phyloP scores from a whole-genome alignment of 2,888 invertebrate species.

The Amphiduros pacificus region DNA sequence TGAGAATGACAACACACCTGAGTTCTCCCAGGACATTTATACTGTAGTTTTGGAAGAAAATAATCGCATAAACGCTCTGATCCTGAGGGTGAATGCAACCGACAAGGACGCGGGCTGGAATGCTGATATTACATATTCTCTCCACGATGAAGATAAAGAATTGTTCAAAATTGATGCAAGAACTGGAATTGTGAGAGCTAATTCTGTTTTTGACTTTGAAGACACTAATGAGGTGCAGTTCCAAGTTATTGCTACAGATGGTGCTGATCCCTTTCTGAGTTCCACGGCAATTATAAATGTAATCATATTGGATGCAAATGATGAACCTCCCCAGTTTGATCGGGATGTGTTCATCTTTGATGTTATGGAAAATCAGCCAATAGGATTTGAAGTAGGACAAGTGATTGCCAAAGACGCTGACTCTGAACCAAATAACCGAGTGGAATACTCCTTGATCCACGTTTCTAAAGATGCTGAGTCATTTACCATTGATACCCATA shows the following conservation, averaged over 20 bases:
- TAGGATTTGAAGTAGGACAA: constrained; percentile 20
- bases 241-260: constrained; percentile 6
- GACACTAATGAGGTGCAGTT: constrained; percentile 1
- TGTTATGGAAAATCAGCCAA: constrained; percentile 19
- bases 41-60: constrained; percentile 14
- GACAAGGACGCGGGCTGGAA: constrained; percentile 18
- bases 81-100: constrained; percentile 14
- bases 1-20: constrained; percentile 22
- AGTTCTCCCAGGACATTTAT: constrained; percentile 12
- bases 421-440: constrained; percentile 6
- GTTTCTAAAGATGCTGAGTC: neutral
- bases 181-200: constrained; percentile 9
- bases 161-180: constrained; percentile 3
- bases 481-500: constrained; percentile 10
- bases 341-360: constrained; percentile 11
- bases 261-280: neutral
- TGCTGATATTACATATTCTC: constrained; percentile 5
- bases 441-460: constrained; percentile 13
- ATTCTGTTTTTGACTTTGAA: constrained; percentile 12
- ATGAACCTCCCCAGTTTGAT: constrained; percentile 16
- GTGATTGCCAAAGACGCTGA: constrained; percentile 18
- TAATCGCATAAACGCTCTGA: constrained; percentile 9
- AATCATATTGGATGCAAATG: constrained; percentile 14
- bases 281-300: constrained; percentile 4
- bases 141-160: constrained; percentile 4